Conservation (phyloP, 2,888 invertebrate species). For the Drosophila differens region DNA sequence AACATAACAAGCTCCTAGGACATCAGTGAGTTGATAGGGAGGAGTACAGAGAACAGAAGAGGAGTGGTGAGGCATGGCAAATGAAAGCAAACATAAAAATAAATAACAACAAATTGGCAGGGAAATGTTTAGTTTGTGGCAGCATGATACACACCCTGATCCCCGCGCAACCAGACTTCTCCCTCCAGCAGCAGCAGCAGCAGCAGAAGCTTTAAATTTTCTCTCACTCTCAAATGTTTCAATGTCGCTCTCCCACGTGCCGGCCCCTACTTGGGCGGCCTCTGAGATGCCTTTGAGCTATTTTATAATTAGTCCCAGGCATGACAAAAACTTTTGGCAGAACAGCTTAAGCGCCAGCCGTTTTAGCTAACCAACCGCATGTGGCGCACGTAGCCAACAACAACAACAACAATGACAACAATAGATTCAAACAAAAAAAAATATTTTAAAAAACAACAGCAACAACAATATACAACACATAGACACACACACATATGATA, state of each 20-base stretch:
- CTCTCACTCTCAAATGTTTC: constrained; percentile 10
- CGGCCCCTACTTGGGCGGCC: constrained; percentile 46
- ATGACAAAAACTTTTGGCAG: constrained; percentile 80
- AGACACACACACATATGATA: constrained; percentile 20
- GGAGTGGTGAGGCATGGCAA: constrained; percentile 12
- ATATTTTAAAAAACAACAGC: not conserved
- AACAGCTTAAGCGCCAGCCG: constrained; percentile 74
- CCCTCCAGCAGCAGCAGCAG: constrained; percentile 1
- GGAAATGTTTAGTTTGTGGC: constrained; percentile 78
- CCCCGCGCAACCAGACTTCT: not conserved
- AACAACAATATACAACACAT: constrained; percentile 8
- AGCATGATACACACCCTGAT: constrained; percentile 29
- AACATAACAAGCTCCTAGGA: constrained; percentile 71
- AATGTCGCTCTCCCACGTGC: constrained; percentile 22
- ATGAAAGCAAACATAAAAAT: constrained; percentile 73
- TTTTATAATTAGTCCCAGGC: constrained; percentile 80
- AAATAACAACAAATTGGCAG: constrained; percentile 80
- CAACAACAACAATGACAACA: constrained; percentile 33
- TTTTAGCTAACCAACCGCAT: constrained; percentile 70
- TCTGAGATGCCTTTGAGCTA: constrained; percentile 78
- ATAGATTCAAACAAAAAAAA: not conserved
- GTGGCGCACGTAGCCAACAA: constrained; percentile 57
- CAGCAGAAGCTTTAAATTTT: constrained; percentile 4
- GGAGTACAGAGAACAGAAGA: not conserved
- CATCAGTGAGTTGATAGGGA: not conserved